Conservation (phyloP, 1,140 invertebrate species). For the Triops longicaudatus region DNA sequence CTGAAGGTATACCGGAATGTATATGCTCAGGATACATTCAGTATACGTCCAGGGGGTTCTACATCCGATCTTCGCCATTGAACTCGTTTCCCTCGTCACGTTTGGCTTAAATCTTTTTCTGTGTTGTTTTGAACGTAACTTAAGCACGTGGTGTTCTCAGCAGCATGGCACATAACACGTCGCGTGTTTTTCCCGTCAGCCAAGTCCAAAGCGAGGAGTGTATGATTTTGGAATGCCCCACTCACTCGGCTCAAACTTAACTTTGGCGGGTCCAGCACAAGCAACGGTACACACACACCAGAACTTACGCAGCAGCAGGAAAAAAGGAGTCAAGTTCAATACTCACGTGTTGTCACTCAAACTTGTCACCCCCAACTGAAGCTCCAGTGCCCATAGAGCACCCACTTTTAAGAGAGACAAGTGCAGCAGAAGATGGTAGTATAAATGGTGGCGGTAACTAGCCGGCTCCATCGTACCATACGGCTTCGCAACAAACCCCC, state of each 20-base stretch:
- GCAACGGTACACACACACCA: background rate
- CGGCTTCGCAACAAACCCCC: background rate
- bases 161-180: background rate
- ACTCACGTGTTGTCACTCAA: slow-evolving; percentile 11
- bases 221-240: background rate
- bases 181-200: background rate
- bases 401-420: slow-evolving; percentile 15
- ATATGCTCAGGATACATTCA: slow-evolving; percentile 97
- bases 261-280: background rate
- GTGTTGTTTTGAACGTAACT: background rate
- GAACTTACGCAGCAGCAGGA: background rate
- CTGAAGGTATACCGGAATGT: slow-evolving; percentile 98
- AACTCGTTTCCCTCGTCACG: background rate
- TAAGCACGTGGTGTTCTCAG: background rate
- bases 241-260: background rate
- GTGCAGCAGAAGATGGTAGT: background rate
- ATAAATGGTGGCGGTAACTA: slow-evolving; percentile 4
- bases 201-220: background rate
- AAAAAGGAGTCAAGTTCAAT: background rate
- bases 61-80: slow-evolving; percentile 27
- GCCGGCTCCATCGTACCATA: background rate
- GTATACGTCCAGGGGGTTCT: slow-evolving; percentile 85
- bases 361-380: slow-evolving; percentile 14
- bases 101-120: too few species aligned
- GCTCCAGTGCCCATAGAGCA: slow-evolving; percentile 1